Base-by-base conservation (phyloP, 2,113 vertebrate species). In the Cygnus buccinator region DNA sequence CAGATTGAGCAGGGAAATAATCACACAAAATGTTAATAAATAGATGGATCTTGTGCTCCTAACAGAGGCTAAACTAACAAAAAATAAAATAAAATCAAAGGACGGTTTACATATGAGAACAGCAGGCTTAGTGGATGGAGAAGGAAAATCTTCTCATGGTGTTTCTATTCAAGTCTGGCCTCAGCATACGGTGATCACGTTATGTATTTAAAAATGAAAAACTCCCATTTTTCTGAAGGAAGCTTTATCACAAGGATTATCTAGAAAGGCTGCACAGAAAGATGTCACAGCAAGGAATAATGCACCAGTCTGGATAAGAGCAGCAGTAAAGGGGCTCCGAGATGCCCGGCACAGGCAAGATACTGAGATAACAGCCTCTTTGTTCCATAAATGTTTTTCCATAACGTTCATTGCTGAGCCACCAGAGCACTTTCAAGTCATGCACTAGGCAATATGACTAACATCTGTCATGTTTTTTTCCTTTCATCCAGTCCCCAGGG, bases 211-310 rank as follows among this genome's bases (percentile, higher is more conserved):
- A 92, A 96, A 96, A 89, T 46, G 1, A 89, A 95, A 96, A 93
- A 16, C 58, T 82, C 77, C 70, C 15, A 16, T 93, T 89, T 96
- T 94, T 89, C 81, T 87, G 63, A 79, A 87, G 63, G 73, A 25
- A 96, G 48, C 4, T 94, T 96, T 92, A 94, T 95, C 93, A 94
- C 74, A 93, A 74, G 78, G 55, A 86, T 96, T 85, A 88, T 96
- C 96, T 93, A 88, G 80, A 96, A 91, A 97, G 74, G 37, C 74
- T 82, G 44, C 44, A 10, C 46, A 81, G 92, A 80, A 94, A 89
- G 89, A 76, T 76, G 81, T 76, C 44, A 1, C 89, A 94, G 87
- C 77, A 85, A 94, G 95, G 55, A 91, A 43, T 80, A 67, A 87
- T 31, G 59, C 72, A 74, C 67, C 87, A 77, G 75, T 73, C 71